Conservation (phyloP, 2,797 vertebrate species). For the Botia kubotai region DNA sequence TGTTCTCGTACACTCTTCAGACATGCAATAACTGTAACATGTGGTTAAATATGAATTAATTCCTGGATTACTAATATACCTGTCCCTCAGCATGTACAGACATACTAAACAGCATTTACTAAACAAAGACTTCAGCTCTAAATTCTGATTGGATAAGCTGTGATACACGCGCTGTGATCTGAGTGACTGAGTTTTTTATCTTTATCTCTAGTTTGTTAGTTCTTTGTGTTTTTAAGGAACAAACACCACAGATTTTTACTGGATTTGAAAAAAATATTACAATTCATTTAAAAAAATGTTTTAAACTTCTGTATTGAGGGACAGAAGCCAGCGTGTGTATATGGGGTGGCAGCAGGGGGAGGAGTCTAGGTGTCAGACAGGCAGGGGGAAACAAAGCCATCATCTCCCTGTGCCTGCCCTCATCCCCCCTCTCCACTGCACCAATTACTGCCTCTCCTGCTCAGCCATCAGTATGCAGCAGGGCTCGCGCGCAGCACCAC, state of each 20-base stretch:
- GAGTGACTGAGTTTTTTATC: too few relatives aligned
- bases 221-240: neutral
- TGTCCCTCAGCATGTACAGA: neutral
- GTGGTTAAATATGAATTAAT: conserved; percentile 17
- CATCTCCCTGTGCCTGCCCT: conserved; percentile 81
- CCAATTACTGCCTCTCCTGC: conserved; percentile 85
- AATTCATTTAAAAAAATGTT: neutral
- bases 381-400: conserved; percentile 82
- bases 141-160: too few relatives aligned
- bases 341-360: conserved; percentile 61
- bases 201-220: neutral
- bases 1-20: conserved; percentile 13
- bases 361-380: conserved; percentile 79
- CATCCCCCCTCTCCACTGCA: conserved; percentile 81
- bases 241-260: neutral
- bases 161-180: neutral
- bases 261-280: neutral
- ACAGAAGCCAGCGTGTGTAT: conserved; percentile 21
- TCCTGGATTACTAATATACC: conserved; percentile 7
- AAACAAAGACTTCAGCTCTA: neutral
- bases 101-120: neutral
- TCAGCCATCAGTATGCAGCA: conserved; percentile 89
- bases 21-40: conserved; percentile 15
- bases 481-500: conserved; percentile 80
- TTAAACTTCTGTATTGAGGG: conserved; percentile 62